Base-by-base conservation (phyloP, 1,140 invertebrate genomes). In the Micrasema minimum region DNA sequence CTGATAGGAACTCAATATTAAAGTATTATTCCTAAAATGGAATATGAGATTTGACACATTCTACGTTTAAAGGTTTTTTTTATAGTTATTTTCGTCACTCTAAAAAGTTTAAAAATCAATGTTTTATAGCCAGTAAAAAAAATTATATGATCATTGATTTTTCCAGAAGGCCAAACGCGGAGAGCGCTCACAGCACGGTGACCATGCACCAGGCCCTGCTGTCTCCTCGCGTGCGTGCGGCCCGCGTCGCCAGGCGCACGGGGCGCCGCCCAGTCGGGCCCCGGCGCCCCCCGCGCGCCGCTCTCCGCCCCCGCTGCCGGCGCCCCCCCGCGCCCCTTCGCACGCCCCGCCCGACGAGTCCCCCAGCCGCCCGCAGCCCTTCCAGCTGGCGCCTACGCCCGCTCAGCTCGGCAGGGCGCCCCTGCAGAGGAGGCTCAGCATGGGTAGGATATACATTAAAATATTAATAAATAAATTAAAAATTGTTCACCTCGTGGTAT, bases 371-470 rank as follows among this genome's bases (percentile, higher is more conserved):
- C 73, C 80, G 3, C 76, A 85, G 75, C 80, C 83, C 26, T 96
- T 97, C 82, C 91, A 95, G 70, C 83, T 97, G 50, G 95, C 94
- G 12, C 96, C 96, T 0, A 97, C 96, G 2, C 96, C 96, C 2
- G 96, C 95, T 6, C 95, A 97, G 80, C 85, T 96, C 70, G 95
- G 95, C 50, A 89, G 91, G 76, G 93, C 94, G 18, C 94, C 94
- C 7, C 80, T 95, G 41, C 94, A 96, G 83, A 89, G 93, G 82
- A 85, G 92, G 80, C 89, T 92, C 76, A 93, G 91, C 75, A 88
- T 90, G 85, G 90, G 91, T 91, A 81, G 79, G 31, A 65, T 71
- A 31, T 31, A 31, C n/a, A n/a, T n/a, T n/a, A n/a, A n/a, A n/a
- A n/a, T n/a, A n/a, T n/a, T n/a, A n/a, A n/a, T n/a, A n/a, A n/a